These are phyloP conservation scores for Automeris io DNA, from an alignment of 2,888 invertebrate species.

Conservation along the genomic window DNA sequence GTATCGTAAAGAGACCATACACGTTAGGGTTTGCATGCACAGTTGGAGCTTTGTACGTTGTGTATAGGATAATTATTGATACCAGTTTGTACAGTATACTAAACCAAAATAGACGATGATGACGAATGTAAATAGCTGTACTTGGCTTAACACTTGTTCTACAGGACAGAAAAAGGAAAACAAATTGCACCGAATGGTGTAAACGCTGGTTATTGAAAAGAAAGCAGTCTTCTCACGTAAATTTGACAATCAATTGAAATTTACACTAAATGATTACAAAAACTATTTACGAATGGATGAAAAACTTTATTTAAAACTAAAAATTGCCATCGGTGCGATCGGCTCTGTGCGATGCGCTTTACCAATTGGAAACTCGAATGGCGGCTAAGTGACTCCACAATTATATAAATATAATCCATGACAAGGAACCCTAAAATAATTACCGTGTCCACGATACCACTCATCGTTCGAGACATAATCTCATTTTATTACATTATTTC, in stretches of 20 bases:
- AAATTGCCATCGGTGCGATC: no score
- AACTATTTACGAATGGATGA: no score
- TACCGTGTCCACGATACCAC: conserved; percentile 7
- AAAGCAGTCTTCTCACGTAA: background rate
- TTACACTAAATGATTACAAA: no score
- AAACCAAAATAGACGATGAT: conserved; percentile 11
- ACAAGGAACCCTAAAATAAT: conserved; percentile 1
- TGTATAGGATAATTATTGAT: conserved; percentile 2
- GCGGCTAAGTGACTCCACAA: no score
- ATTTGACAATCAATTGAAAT: background rate
- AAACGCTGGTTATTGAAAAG: background rate
- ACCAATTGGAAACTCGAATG: no score
- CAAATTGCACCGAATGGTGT: conserved; percentile 8
- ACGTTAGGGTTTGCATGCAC: no score
- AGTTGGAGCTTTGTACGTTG: no score
- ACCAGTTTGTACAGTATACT: background rate
- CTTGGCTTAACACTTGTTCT: conserved; percentile 12
- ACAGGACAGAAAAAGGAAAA: conserved; percentile 13
- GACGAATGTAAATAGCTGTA: conserved; percentile 11
- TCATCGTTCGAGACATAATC: conserved; percentile 20
- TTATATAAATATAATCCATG: background rate
- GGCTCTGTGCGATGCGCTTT: no score
- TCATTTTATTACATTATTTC: conserved; percentile 20
- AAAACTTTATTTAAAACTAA: no score
- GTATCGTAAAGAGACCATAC: no score